Evolutionary conservation across 2,888 invertebrate genomes (phyloP), one percentile per base, ranked within the genome.

Genomic region (Amblyjoppa fuscipennis): DNA sequence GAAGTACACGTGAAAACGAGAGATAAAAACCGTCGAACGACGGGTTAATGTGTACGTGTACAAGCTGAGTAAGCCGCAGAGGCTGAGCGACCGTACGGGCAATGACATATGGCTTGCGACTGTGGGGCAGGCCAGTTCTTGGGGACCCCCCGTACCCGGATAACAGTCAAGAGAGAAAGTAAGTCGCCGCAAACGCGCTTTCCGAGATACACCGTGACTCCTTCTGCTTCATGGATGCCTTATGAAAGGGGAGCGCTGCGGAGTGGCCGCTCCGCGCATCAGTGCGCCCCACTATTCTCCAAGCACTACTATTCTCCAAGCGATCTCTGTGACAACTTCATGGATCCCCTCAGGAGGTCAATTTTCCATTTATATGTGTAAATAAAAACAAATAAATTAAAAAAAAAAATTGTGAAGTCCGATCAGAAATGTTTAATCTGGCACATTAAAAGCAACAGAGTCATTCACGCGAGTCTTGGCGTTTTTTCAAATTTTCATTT

Each of bases 261-360:
- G 94, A 94, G 94, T 94, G 94, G 94, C 94, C 93, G 93, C 93
- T 93, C 93, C 93, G 93, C 93, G 94, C 94, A 93, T 93, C 93
- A 92, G 90, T 92, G 91, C 93, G 92, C 93, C 93, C 93, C 93
- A 93, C 93, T 93, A 91, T 92, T 92, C 89, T 89, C 89, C 90
- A 90, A 90, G 90, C 91, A 89, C 87, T 20, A 20, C 20, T 20
- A 20, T 20, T 20, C 20, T 20, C 89, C 89, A 20, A 20, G 89
- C 89, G 89, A 90, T 75, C 38, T 34, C 38, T 31, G 25, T 13
- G 61, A 61, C 31, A 3, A 16, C 7, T 61, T 61, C 28, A 5
- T 13, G 3, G 13, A 20, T 31, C 31, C 28, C 61, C 3, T 11
- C 0, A 13, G 16, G 4, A 13, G 13, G n/a, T 51, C n/a, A 28